phyloP scores from a whole-genome alignment of 2,797 vertebrate species.

The Rhynchotus rufescens region DNA sequence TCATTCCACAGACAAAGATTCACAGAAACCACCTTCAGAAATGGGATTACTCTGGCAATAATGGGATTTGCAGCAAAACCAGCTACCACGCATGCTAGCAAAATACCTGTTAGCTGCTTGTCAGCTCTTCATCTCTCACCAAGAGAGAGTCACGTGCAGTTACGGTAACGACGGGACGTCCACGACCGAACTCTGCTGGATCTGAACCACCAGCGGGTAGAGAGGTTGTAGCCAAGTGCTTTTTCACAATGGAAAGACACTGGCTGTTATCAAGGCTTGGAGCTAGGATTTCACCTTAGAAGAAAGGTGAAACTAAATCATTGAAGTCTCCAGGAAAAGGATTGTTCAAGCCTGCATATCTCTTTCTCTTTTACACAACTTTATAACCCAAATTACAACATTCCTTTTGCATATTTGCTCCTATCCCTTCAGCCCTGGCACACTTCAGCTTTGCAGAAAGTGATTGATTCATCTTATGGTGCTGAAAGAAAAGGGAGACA shows the following conservation, averaged over 20 bases:
- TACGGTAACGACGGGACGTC: background rate
- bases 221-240: background rate
- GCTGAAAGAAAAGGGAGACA: background rate
- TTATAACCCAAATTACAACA: background rate
- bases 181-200: background rate
- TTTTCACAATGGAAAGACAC: background rate
- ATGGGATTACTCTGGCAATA: background rate
- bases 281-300: background rate
- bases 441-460: background rate
- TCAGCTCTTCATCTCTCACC: background rate
- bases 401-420: background rate
- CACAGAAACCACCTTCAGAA: background rate
- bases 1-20: background rate
- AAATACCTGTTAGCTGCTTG: background rate
- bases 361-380: conserved; percentile 1
- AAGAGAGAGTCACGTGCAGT: background rate
- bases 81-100: background rate
- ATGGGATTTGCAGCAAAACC: background rate
- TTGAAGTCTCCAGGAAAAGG: background rate
- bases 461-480: background rate
- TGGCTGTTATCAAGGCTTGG: background rate
- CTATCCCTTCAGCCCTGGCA: background rate
- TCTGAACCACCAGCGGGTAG: background rate
- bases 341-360: background rate
- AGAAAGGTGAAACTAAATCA: background rate